Percentiles rank a stretch among this genome's conserved stretches.
Evolutionary conservation across 1,140 invertebrate genomes (phyloP).

Genomic region (Drosophila serrata): DNA sequence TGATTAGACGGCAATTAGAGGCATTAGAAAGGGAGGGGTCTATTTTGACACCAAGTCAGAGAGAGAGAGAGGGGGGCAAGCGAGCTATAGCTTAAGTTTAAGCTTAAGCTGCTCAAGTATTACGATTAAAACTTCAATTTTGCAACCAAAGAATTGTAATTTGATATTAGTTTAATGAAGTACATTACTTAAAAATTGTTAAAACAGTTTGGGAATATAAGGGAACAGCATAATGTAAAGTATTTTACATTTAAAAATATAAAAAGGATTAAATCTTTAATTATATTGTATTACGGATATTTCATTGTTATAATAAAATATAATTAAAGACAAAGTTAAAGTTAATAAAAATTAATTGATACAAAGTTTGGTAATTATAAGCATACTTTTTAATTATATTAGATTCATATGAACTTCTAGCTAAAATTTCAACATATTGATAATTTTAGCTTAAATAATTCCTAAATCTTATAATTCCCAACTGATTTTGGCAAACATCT

Average conservation of each 20-base stretch:
- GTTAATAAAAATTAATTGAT: too few species aligned
- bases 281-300: too few species aligned
- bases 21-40: constrained; percentile 8
- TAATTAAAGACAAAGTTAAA: too few species aligned
- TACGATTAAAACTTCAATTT: neutral
- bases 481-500: neutral
- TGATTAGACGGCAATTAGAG: constrained; percentile 57
- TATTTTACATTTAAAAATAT: too few species aligned
- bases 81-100: neutral
- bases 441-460: neutral
- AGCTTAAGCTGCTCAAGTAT: neutral
- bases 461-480: neutral
- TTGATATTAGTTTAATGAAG: neutral
- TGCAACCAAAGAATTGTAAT: neutral
- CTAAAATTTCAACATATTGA: too few species aligned
- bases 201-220: neutral
- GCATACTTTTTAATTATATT: neutral
- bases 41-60: neutral
- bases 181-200: neutral
- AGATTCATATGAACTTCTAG: neutral
- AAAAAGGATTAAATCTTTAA: too few species aligned
- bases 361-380: too few species aligned
- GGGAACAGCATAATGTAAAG: neutral
- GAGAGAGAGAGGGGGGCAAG: neutral
- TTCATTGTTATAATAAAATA: too few species aligned